Conservation (phyloP, 2,888 invertebrate species). For the Labia minor region DNA sequence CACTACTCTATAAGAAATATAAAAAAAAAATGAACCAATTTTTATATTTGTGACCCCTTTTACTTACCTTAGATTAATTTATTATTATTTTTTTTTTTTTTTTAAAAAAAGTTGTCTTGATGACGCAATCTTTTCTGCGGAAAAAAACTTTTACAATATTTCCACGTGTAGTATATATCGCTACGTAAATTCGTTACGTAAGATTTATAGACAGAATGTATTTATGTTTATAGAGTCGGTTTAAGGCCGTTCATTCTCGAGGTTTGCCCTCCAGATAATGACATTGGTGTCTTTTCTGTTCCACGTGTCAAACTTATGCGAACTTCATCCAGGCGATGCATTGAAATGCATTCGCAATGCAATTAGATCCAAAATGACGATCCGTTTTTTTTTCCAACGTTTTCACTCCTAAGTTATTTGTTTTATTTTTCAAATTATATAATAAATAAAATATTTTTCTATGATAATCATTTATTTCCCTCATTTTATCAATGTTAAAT, state of each 20-base stretch:
- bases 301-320: conserved; percentile 1
- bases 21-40: too few species aligned
- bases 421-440: too few species aligned
- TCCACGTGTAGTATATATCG: conserved; percentile 13
- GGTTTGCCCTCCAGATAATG: conserved; percentile 9
- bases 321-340: not conserved
- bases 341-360: not conserved
- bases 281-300: not conserved
- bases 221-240: not conserved
- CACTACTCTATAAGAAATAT: too few species aligned
- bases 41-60: too few species aligned
- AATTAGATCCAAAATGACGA: conserved; percentile 1
- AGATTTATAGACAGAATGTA: conserved; percentile 8
- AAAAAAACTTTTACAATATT: not conserved
- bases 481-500: too few species aligned
- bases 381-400: too few species aligned
- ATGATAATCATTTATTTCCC: too few species aligned
- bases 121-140: not conserved
- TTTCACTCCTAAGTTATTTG: too few species aligned
- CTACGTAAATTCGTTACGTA: conserved; percentile 8
- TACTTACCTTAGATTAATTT: too few species aligned
- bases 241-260: not conserved
- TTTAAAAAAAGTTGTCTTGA: not conserved
- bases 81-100: too few species aligned
- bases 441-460: too few species aligned